A percentile compares a stretch with the other conserved stretches of the same genome.
Conservation (phyloP, 1,140 invertebrate species). For the Pogonomyrmex barbatus region DNA sequence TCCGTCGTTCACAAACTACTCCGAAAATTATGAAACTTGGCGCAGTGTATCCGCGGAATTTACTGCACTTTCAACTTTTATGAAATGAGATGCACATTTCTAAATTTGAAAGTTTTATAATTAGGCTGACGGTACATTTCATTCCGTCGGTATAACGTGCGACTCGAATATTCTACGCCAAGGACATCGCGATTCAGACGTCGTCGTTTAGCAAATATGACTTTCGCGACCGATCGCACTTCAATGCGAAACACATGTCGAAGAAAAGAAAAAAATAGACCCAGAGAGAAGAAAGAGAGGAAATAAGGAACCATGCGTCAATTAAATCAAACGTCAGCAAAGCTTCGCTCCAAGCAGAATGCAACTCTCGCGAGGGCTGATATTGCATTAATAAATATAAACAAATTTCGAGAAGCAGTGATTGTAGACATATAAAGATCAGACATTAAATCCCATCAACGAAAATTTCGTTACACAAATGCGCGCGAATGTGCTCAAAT, state of each 20-base stretch:
- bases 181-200: constrained; percentile 1
- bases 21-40: neutral
- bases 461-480: neutral
- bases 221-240: neutral
- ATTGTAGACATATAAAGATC: constrained; percentile 18
- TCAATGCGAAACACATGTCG: neutral
- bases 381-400: constrained; percentile 33
- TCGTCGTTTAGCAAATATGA: constrained; percentile 37
- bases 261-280: neutral
- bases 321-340: constrained; percentile 66
- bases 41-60: neutral
- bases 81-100: neutral
- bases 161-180: constrained; percentile 19
- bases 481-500: neutral
- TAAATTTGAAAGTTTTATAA: constrained; percentile 21
- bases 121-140: constrained; percentile 13
- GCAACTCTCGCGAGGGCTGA: neutral
- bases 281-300: neutral
- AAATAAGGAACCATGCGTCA: constrained; percentile 63
- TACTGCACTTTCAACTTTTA: neutral
- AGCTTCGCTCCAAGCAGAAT: constrained; percentile 19
- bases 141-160: neutral
- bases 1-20: neutral
- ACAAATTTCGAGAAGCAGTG: constrained; percentile 1
- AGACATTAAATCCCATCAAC: neutral